Percentiles rank a stretch among this genome's conserved stretches.
Conservation (phyloP, 30 jellyfish, hydroid and myxozoan genomes). For the Turritopsis rubra region DNA sequence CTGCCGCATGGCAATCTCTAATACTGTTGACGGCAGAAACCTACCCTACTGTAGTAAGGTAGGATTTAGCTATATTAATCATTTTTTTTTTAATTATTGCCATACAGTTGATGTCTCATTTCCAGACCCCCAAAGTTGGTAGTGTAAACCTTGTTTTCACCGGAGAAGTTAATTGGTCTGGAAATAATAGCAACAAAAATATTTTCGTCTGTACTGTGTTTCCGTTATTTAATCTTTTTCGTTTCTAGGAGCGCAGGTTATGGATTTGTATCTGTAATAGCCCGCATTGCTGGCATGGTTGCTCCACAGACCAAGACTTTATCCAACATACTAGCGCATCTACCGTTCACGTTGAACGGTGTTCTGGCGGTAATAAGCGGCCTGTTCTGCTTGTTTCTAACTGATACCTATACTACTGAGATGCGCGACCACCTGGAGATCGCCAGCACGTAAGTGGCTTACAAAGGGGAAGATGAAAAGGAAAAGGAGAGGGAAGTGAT, state of each 20-base stretch:
- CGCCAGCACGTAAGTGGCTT: background rate
- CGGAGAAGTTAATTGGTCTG: no score
- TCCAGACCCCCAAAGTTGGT: no score
- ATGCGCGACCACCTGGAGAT: background rate
- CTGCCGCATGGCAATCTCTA: constrained; percentile 19
- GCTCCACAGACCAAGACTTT: constrained; percentile 26
- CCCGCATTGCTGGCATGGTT: constrained; percentile 31
- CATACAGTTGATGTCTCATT: no score
- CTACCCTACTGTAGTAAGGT: constrained; percentile 14
- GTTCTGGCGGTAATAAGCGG: background rate
- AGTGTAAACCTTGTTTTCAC: no score
- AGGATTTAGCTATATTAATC: background rate
- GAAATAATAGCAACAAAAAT: no score
- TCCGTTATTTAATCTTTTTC: no score
- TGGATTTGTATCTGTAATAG: constrained; percentile 9
- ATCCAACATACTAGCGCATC: background rate
- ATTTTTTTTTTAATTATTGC: no score
- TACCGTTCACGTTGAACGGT: constrained; percentile 22
- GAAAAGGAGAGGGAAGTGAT: no score
- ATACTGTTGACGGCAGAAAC: background rate
- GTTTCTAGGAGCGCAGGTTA: background rate
- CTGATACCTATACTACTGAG: background rate
- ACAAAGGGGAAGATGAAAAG: background rate
- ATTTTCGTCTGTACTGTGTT: no score
- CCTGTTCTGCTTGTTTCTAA: background rate